These are phyloP conservation scores for Tetranychus piercei DNA, from an alignment of 2,888 invertebrate species.

Conservation along the genomic window DNA sequence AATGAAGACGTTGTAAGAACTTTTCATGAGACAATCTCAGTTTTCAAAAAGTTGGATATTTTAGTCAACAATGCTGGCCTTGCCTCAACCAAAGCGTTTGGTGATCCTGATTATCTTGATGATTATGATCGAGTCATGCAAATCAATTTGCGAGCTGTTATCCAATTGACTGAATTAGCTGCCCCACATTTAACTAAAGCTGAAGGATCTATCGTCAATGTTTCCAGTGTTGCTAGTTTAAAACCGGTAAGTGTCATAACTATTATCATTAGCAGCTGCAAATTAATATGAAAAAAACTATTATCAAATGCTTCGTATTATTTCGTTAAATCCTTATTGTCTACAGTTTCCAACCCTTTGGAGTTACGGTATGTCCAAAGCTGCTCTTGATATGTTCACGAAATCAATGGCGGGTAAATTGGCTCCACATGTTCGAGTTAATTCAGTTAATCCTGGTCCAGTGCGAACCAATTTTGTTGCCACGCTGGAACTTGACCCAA, in stretches of 20 bases:
- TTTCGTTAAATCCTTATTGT: neutral
- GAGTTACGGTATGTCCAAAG: constrained; percentile 9
- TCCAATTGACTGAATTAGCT: constrained; percentile 11
- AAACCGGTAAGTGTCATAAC: neutral
- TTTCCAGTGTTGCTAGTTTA: neutral
- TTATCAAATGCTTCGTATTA: neutral
- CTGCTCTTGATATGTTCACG: constrained; percentile 10
- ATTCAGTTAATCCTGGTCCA: constrained; percentile 8
- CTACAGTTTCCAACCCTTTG: neutral
- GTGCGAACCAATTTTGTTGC: neutral
- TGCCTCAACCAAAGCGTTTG: too few relatives aligned
- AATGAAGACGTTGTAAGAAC: neutral
- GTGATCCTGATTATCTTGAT: constrained; percentile 1
- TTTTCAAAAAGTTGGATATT: constrained; percentile 13
- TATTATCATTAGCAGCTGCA: neutral
- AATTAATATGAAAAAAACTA: neutral
- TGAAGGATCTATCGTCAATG: constrained; percentile 14
- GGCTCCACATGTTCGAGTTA: constrained; percentile 8
- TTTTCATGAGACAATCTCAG: constrained; percentile 7
- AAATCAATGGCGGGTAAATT: neutral
- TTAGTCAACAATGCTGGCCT: constrained; percentile 17
- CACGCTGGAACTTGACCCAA: neutral
- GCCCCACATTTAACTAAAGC: neutral
- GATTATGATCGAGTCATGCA: constrained; percentile 8
- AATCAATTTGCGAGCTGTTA: constrained; percentile 15